Conservation (phyloP, 2,113 vertebrate genomes). For the Potamarius usumacintae region DNA sequence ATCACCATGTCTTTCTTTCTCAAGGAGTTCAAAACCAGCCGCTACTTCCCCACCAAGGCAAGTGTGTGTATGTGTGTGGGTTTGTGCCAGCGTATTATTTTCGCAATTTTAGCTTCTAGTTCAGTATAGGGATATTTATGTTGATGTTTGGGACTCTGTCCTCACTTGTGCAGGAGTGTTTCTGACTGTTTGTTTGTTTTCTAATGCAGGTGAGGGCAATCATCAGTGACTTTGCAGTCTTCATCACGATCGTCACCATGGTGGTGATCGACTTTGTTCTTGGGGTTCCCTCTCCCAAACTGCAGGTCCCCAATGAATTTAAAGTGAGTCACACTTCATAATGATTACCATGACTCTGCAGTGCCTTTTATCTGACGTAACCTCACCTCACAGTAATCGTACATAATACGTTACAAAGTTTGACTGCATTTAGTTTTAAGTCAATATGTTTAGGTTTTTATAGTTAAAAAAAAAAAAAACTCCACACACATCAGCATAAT, state of each 20-base stretch:
- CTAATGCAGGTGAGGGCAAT: constrained; percentile 85
- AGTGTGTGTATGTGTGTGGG: not conserved
- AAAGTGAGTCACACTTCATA: constrained; percentile 77
- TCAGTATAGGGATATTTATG: not conserved
- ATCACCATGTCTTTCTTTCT: constrained; percentile 92
- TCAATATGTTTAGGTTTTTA: not conserved
- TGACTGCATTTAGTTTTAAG: not conserved
- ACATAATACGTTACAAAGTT: not conserved
- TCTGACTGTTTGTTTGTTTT: constrained; percentile 5
- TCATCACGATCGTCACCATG: constrained; percentile 96
- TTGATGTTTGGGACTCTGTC: not conserved
- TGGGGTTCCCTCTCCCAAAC: constrained; percentile 93
- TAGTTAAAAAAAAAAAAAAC: not conserved
- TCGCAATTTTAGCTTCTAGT: not conserved
- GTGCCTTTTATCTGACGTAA: too few species aligned
- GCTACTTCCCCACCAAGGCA: constrained; percentile 98
- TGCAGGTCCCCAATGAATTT: constrained; percentile 95
- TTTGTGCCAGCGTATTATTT: not conserved
- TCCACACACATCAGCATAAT: not conserved
- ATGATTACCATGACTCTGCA: not conserved
- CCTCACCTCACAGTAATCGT: not conserved
- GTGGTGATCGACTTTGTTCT: constrained; percentile 89
- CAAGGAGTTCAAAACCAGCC: constrained; percentile 97
- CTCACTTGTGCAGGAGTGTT: not conserved
- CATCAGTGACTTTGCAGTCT: constrained; percentile 98